Evolutionary conservation across 1,140 invertebrate species (phyloP), one percentile per base, ranked within the genome.

Genomic region (Eupristina koningsbergeri): DNA sequence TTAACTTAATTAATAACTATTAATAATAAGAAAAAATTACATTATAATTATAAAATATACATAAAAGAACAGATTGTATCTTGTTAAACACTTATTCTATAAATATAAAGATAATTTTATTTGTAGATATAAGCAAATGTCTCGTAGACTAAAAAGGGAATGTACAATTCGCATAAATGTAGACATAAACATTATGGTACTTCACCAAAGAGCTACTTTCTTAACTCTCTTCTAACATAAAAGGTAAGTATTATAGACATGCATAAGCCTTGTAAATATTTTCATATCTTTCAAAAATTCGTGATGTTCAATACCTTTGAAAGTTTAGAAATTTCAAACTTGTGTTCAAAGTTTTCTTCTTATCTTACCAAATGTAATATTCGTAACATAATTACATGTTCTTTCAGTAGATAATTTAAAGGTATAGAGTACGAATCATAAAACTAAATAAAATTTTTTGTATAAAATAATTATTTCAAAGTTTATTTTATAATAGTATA

Each of bases 141-240:
- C 36, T 74, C 53, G 36, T 41, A 15, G 69, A 41, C 36, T 41
- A n/a, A 63, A 81, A 74, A 53, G 69, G n/a, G 36, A 74, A 81
- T 61, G 50, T 80, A 81, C 69, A 74, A 81, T 81, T 50, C 69
- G 41, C 73, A 41, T 67, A 53, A 83, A 83, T 19, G 75, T 31
- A 78, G 31, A 6, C 61, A 29, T 83, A 77, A 83, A 71, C 73
- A 83, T 78, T 53, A 78, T 71, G 34, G 17, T 58, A 78, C 63
- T 47, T 31, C 34, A 71, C n/a, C 39, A n/a, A 53, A 71, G 58
- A 64, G 53, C 39, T 31, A 67, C 41, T 82, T 82, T 76, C 58
- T 63, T 39, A 19, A 71, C 36, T 61, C 78, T 26, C 34, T 34
- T n/a, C 80, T 45, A 45, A 80, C 47, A 71, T 71, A 80, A 71